Base-by-base conservation (phyloP, 2,888 invertebrate genomes). In the Aporophyla lueneburgensis region DNA sequence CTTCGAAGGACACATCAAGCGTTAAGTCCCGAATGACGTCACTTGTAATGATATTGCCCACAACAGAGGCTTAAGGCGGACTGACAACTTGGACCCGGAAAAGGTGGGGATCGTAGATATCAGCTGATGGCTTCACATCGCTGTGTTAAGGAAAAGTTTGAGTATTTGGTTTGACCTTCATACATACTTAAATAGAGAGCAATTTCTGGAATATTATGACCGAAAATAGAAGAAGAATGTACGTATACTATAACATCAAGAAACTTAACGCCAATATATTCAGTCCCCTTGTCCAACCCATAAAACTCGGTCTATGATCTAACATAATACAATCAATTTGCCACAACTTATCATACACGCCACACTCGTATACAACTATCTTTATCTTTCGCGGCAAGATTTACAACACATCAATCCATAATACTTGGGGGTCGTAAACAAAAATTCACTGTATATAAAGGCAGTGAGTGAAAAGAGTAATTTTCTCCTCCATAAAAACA, bases 401-500 rank as follows among this genome's bases (percentile, higher is more conserved):
- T 88, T 88, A 83, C 79, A 78, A 82, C 84, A 84, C 84, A 78
- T 87, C 88, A 88, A 86, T 90, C 85, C 83, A 85, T 88, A 87
- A 88, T 86, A 87, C 86, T 81, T 72, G 74, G 46, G 61, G 69
- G 92, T 92, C 93, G 93, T 94, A 94, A 94, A 93, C 91, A 93
- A 92, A 93, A 94, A 92, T 90, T 90, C 90, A 89, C 89, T 86
- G 91, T 93, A 92, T 92, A 94, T 94, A 94, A 94, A 93, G 91
- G 94, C 94, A 94, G 92, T 94, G 93, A 95, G 93, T 94, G 93
- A 93, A 93, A 93, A 94, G 93, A 93, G 93, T 93, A 93, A 94
- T 94, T 93, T 94, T 93, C 93, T 94, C 95, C 94, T 94, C 95
- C 95, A 96, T 95, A 96, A 96, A 96, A 96, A 95, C 95, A 95